These are phyloP conservation scores for Stylophora pistillata DNA, from an alignment of 64 coral and sea anemone genomes.

Conservation along the genomic window DNA sequence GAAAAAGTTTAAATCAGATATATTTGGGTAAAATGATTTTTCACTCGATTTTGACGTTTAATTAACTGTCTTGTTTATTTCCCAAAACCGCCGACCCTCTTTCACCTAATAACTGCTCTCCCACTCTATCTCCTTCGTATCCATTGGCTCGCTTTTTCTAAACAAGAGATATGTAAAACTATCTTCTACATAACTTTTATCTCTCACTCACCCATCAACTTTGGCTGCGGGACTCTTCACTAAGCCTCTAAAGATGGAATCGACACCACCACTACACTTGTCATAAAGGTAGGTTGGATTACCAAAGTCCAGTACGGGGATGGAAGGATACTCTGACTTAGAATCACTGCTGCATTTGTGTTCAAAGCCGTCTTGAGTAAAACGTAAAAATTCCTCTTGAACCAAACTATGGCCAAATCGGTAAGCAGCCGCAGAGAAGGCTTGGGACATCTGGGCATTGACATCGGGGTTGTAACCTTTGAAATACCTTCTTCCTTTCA, in stretches of 20 bases:
- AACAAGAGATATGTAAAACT: too few species aligned
- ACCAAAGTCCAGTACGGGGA: background rate
- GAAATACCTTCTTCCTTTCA: background rate
- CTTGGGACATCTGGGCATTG: conserved; percentile 22
- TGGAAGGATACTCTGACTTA: background rate
- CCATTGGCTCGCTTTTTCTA: too few species aligned
- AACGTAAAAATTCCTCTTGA: background rate
- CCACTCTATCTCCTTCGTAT: too few species aligned
- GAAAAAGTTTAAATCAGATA: too few species aligned
- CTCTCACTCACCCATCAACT: conserved; percentile 35
- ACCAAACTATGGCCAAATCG: conserved; percentile 73
- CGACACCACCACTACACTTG: conserved; percentile 4
- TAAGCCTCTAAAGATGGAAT: conserved; percentile 50
- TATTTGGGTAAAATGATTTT: too few species aligned
- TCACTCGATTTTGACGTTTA: too few species aligned
- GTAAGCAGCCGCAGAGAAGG: conserved; percentile 61
- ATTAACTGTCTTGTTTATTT: too few species aligned
- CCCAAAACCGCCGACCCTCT: too few species aligned
- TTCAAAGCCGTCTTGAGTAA: background rate
- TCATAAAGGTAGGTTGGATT: conserved; percentile 51
- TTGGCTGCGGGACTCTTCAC: background rate
- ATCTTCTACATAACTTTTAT: too few species aligned
- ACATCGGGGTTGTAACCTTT: background rate
- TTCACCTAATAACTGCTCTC: too few species aligned
- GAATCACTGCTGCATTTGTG: conserved; percentile 4